Evolutionary conservation across 2,888 invertebrate genomes (phyloP), one percentile per base, ranked within the genome.

Genomic region (Lutraria lutraria): DNA sequence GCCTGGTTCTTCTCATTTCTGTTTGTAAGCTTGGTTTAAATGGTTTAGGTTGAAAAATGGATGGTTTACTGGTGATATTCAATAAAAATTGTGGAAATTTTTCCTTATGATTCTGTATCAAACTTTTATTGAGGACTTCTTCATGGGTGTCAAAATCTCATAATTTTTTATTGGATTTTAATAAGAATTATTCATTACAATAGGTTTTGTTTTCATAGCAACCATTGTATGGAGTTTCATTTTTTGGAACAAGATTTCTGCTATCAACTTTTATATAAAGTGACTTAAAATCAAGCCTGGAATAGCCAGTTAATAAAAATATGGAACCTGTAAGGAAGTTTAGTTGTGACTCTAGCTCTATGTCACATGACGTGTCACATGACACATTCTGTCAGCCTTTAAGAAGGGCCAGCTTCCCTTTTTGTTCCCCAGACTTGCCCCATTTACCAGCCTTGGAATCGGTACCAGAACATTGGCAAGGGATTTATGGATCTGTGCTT

Each of bases 401-500:
- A 31, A 54, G 91, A 53, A 63, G 91, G 81, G 89, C 89, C 15
- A 92, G 92, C 60, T 92, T 92, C 83, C 90, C 90, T 15, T 92
- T 92, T 76, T 88, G 89, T 85, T 54, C 63, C 0, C 85, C 88
- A 10, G 88, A 88, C 43, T 53, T 90, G 25, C 88, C 89, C 19
- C 25, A 83, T 16, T 25, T 90, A 29, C 72, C 86, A 19, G 34
- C 84, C 29, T 72, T 81, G 52, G 88, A 92, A 0, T 13, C 86
- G 0, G 85, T 85, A 12, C 80, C 90, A 54, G 90, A 89, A 68
- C 53, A 81, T 16, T 89, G 89, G 87, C 90, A 88, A 80, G 89
- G 86, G 60, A 85, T 92, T 43, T 92, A 92, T 88, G 86, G 92
- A 81, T 89, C 92, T 19, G 89, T 92, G 25, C 88, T 92, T 52